phyloP scores from a whole-genome alignment of 2,113 vertebrate genomes.

The Talpa occidentalis region DNA sequence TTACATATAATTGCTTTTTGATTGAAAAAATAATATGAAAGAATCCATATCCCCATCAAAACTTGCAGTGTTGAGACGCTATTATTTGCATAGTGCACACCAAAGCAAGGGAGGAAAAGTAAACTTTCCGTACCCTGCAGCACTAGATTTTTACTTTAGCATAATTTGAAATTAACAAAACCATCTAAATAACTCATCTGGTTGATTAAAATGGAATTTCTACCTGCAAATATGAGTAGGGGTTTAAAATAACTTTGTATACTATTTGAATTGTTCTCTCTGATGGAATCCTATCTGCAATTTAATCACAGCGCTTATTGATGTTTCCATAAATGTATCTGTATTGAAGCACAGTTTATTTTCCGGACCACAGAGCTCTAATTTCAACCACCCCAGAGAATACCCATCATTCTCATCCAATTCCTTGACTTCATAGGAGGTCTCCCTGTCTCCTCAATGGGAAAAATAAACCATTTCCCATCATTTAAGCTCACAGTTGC shows the following conservation, averaged over 20 bases:
- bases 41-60: not conserved
- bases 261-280: conserved; percentile 59
- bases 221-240: conserved; percentile 48
- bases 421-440: conserved; percentile 73
- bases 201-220: conserved; percentile 55
- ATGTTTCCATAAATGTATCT: conserved; percentile 73
- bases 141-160: conserved; percentile 38
- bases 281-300: conserved; percentile 64
- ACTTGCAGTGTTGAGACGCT: not conserved
- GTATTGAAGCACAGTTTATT: conserved; percentile 70
- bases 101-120: not conserved
- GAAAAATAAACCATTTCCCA: conserved; percentile 70
- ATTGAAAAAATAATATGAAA: conserved; percentile 11
- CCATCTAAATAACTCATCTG: conserved; percentile 44
- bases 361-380: conserved; percentile 75
- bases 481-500: conserved; percentile 48
- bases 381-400: conserved; percentile 73
- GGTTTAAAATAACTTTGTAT: conserved; percentile 55
- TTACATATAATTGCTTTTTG: not conserved
- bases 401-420: conserved; percentile 65
- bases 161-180: conserved; percentile 65
- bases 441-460: conserved; percentile 61
- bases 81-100: not conserved
- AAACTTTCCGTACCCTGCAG: not conserved
- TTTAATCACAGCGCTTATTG: conserved; percentile 75